Evolutionary conservation across 2,888 invertebrate genomes (phyloP).

Genomic region (Orgyia antiqua): DNA sequence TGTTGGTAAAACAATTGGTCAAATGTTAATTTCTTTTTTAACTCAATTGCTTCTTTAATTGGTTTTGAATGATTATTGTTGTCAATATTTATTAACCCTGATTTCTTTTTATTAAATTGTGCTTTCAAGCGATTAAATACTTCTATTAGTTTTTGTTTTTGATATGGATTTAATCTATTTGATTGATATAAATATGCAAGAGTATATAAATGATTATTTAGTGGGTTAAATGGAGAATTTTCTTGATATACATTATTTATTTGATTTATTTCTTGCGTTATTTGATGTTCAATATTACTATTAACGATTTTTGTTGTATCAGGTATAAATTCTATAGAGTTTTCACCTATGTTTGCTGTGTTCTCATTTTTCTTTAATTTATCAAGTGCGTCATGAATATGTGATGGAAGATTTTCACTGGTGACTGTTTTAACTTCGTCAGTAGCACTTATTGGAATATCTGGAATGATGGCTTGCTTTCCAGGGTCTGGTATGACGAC

Average conservation of each 20-base stretch:
- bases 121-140: too few relatives aligned
- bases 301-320: slow-evolving; percentile 3
- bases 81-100: too few relatives aligned
- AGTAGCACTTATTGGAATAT: slow-evolving; percentile 31
- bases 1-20: slow-evolving; percentile 39
- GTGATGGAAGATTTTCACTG: slow-evolving; percentile 13
- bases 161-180: too few relatives aligned
- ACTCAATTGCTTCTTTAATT: not conserved
- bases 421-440: slow-evolving; percentile 24
- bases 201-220: too few relatives aligned
- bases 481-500: slow-evolving; percentile 38
- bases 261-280: too few relatives aligned
- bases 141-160: too few relatives aligned
- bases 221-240: too few relatives aligned
- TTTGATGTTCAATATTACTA: too few relatives aligned
- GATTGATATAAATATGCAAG: too few relatives aligned
- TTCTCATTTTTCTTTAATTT: not conserved
- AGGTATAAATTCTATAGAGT: not conserved
- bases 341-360: not conserved
- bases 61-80: not conserved
- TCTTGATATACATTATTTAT: too few relatives aligned
- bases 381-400: slow-evolving; percentile 4
- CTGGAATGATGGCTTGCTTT: slow-evolving; percentile 46
- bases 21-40: slow-evolving; percentile 21
- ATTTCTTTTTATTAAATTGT: too few relatives aligned